These are phyloP conservation scores for Hyaena hyaena DNA, from an alignment of 2,113 vertebrate genomes.

Conservation along the genomic window DNA sequence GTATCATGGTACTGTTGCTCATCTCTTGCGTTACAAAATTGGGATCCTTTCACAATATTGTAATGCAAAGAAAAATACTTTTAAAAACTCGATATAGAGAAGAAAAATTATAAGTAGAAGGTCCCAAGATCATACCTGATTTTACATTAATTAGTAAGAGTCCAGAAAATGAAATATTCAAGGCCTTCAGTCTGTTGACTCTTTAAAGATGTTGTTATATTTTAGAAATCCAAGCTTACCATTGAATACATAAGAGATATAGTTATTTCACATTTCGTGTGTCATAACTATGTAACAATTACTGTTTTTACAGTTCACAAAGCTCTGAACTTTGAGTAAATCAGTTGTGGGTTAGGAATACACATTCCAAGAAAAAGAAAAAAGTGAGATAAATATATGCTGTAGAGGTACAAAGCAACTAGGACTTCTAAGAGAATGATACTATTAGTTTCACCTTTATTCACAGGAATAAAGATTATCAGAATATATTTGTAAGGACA, in stretches of 20 bases:
- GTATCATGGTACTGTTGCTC: not conserved
- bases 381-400: no score
- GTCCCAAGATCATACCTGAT: not conserved
- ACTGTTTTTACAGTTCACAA: not conserved
- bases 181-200: not conserved
- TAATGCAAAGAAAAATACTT: not conserved
- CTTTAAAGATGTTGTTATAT: not conserved
- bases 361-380: not conserved
- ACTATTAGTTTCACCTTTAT: not conserved
- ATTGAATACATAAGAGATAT: not conserved
- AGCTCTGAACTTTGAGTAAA: not conserved
- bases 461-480: not conserved
- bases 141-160: not conserved
- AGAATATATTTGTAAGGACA: not conserved
- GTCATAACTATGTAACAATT: not conserved
- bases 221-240: not conserved
- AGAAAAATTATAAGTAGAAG: not conserved
- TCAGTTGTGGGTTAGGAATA: not conserved
- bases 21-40: not conserved
- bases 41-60: not conserved
- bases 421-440: not conserved
- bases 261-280: slow-evolving; percentile 22
- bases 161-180: not conserved
- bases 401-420: not conserved
- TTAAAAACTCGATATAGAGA: not conserved